Conservation (phyloP, 1,140 invertebrate genomes). For the Zophobas morio region DNA sequence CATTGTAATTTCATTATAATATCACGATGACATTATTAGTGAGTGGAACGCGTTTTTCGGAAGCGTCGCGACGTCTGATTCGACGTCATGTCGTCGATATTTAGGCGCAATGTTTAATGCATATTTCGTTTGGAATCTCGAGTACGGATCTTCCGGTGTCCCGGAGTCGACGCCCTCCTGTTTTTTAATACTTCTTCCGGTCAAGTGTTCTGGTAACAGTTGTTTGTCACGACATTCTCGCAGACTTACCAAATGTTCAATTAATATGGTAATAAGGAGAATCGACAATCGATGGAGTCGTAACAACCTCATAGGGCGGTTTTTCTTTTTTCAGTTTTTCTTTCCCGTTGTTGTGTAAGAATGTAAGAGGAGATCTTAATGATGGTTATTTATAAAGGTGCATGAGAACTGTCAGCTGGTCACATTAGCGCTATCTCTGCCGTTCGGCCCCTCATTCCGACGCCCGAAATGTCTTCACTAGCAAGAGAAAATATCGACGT, state of each 20-base stretch:
- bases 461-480: slow-evolving; percentile 26
- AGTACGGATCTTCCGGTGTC: slow-evolving; percentile 51
- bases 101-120: slow-evolving; percentile 18
- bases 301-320: background rate
- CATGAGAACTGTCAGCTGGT: slow-evolving; percentile 44
- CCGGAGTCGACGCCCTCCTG: slow-evolving; percentile 49
- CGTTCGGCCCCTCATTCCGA: slow-evolving; percentile 11
- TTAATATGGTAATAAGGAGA: slow-evolving; percentile 36
- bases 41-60: background rate
- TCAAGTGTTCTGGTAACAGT: slow-evolving; percentile 46
- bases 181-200: slow-evolving; percentile 51
- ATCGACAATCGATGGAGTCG: slow-evolving; percentile 14
- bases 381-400: slow-evolving; percentile 46
- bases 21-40: slow-evolving; percentile 57
- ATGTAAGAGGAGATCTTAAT: slow-evolving; percentile 20
- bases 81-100: slow-evolving; percentile 8
- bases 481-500: slow-evolving; percentile 10
- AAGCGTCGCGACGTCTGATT: background rate
- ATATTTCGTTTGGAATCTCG: slow-evolving; percentile 35
- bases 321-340: slow-evolving; percentile 2
- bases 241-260: slow-evolving; percentile 34
- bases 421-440: slow-evolving; percentile 44
- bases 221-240: slow-evolving; percentile 46
- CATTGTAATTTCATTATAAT: slow-evolving; percentile 60
- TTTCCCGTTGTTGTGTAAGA: background rate